Base-by-base conservation (phyloP, 2,113 vertebrate species). In the Heptranchias perlo region DNA sequence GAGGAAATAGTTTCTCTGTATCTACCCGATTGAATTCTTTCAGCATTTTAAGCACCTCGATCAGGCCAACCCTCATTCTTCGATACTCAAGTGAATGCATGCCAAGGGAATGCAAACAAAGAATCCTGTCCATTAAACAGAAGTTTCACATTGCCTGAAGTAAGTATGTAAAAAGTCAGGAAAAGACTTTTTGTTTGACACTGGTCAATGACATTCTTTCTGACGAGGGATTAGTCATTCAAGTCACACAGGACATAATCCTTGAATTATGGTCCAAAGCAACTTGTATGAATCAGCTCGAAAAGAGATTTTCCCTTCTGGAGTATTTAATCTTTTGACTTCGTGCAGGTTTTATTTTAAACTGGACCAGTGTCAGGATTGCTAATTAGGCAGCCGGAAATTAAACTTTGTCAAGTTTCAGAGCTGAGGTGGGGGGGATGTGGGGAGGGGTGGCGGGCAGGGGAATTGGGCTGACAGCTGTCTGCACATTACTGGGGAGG, bases 221-320 rank as follows among this genome's bases (percentile, higher is more conserved):
- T 49, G 64, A 67, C 4, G 8, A 69, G 93, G 44, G 69, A 69
- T 95, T 95, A 67, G 93, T 52, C 64, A 95, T 65, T 95, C 93
- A 65, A 65, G 64, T 67, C n/a, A 94, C 93, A 67, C 93, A 95
- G 23, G 14, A n/a, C 93, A 69, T 69, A 95, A 95, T 95, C 93
- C 93, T 95, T 95, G 93, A 95, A 65, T 95, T 95, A 69, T 95
- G 93, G n/a, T 95, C 62, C 62, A 95, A 95, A 95, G 93, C 93
- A 95, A 95, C 69, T 65, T 65, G 28, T 49, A 64, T 69, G 62
- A 95, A 95, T 95, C 93, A 47, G 64, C 64, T 95, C 64, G 5
- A 69, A 69, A 95, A 95, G 62, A 67, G 64, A 95, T 95, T 95
- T 95, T 49, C 64, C 39, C 93, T 69, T 69, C 93, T 95, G 93